Base-by-base conservation (phyloP, 2,888 invertebrate species). In the Chromoteleia sp. region DNA sequence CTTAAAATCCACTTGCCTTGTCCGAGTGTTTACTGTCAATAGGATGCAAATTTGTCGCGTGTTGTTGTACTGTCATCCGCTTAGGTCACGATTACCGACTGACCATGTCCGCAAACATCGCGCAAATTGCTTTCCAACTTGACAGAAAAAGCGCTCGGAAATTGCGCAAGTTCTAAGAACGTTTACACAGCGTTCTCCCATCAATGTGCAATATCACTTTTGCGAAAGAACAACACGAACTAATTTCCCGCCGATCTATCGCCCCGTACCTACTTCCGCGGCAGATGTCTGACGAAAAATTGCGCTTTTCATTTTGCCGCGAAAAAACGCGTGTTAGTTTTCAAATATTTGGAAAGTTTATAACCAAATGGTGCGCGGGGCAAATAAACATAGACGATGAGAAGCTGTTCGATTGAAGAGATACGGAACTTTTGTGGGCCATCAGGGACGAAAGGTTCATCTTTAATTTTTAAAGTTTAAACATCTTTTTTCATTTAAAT, bases 141-240 rank as follows among this genome's bases (percentile, higher is more conserved):
- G 39, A 45, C 59, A 68, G 29, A 75, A 81, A 74, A 75, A 65
- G 0, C 25, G 50, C 61, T 30, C 50, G 68, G 59, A 76, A 76
- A 68, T 76, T 76, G 68, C 68, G 6, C 68, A 76, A 76, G 76
- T 76, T 76, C 68, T 52, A 39, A 59, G 76, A 68, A 76, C 61
- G 76, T 76, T 76, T 76, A 63, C 75, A 59, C 15, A 67, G 52
- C 25, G 43, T 67, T 30, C 74, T 7, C 30, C 36, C 68, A 61
- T 76, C 76, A 58, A 68, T 59, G 76, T 52, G 76, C 76, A 76
- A 77, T 77, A 77, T 71, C 77, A 71, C 68, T 77, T 76, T 76
- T 76, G 54, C 36, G 52, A 52, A 76, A 76, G 76, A 68, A 68
- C 76, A 76, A 76, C 76, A 76, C 61, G 61, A 76, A 76, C 68